phyloP scores from a whole-genome alignment of 37 sponge, comb jelly and placozoan genomes.

The Hormiphora californensis region DNA sequence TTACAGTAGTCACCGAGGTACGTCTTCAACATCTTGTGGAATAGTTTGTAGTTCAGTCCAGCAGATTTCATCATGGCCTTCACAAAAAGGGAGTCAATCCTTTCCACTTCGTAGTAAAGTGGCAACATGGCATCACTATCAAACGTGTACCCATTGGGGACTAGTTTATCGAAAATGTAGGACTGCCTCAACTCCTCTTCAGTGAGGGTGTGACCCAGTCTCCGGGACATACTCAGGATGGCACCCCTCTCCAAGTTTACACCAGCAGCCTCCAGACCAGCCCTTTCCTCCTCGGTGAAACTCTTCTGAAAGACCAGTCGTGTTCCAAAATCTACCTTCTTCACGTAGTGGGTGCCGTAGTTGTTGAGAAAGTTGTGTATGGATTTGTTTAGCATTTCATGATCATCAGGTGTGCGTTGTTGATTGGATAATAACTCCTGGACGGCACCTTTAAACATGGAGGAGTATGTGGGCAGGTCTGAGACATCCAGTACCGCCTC shows the following conservation, averaged over 20 bases:
- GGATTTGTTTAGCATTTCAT: neutral
- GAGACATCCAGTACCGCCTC: neutral
- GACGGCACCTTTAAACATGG: neutral
- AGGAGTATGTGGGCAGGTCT: neutral
- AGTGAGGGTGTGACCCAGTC: slow-evolving; percentile 28
- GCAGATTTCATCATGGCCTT: slow-evolving; percentile 49
- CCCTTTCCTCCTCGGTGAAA: neutral
- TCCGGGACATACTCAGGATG: slow-evolving; percentile 11
- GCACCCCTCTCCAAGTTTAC: neutral
- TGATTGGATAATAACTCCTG: neutral
- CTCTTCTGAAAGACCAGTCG: neutral
- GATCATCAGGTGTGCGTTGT: neutral
- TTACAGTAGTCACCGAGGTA: slow-evolving; percentile 6
- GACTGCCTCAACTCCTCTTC: slow-evolving; percentile 22
- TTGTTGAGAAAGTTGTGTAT: slow-evolving; percentile 4
- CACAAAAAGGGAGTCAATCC: slow-evolving; percentile 10
- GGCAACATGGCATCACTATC: neutral
- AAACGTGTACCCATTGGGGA: neutral
- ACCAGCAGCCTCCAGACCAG: slow-evolving; percentile 10
- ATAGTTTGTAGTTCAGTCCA: neutral
- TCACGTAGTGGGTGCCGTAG: slow-evolving; percentile 24
- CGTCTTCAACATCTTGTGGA: neutral
- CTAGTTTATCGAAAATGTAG: neutral
- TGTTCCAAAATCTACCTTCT: slow-evolving; percentile 21
- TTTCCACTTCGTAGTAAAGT: slow-evolving; percentile 28